phyloP scores from a whole-genome alignment of 2,888 invertebrate species.

The Cerceris rybyensis region DNA sequence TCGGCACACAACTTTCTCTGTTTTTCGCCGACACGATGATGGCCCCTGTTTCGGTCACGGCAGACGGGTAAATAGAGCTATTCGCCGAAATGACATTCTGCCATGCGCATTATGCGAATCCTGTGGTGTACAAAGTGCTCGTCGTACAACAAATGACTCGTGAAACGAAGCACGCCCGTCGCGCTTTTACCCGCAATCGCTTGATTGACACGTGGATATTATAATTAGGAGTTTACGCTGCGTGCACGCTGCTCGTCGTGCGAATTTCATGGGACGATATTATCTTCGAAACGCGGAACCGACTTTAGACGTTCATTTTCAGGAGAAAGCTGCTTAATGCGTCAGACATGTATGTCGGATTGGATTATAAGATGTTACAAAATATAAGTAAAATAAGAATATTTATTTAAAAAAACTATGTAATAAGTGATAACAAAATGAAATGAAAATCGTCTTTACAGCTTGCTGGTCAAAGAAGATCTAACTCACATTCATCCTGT shows the following conservation, averaged over 20 bases:
- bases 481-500: too few relatives aligned
- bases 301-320: too few relatives aligned
- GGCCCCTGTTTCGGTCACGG: constrained; percentile 42
- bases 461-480: too few relatives aligned
- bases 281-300: too few relatives aligned
- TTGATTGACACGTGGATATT: constrained; percentile 28
- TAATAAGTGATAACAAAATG: too few relatives aligned
- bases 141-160: constrained; percentile 71
- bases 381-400: too few relatives aligned
- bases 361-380: too few relatives aligned
- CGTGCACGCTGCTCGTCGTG: constrained; percentile 4
- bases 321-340: neutral
- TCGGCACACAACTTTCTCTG: constrained; percentile 29
- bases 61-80: constrained; percentile 69
- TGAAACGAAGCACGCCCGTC: constrained; percentile 66
- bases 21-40: constrained; percentile 32
- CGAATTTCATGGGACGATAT: neutral
- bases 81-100: constrained; percentile 70
- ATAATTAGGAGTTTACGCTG: constrained; percentile 19
- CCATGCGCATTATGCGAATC: constrained; percentile 65
- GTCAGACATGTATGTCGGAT: neutral
- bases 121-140: constrained; percentile 59
- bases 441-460: too few relatives aligned
- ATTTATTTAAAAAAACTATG: too few relatives aligned
- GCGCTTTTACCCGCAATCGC: constrained; percentile 12